Percentiles rank a stretch among this genome's conserved stretches.
These are phyloP conservation scores for Ibidorhyncha struthersii DNA, from an alignment of 2,113 vertebrate species.

Conservation along the genomic window DNA sequence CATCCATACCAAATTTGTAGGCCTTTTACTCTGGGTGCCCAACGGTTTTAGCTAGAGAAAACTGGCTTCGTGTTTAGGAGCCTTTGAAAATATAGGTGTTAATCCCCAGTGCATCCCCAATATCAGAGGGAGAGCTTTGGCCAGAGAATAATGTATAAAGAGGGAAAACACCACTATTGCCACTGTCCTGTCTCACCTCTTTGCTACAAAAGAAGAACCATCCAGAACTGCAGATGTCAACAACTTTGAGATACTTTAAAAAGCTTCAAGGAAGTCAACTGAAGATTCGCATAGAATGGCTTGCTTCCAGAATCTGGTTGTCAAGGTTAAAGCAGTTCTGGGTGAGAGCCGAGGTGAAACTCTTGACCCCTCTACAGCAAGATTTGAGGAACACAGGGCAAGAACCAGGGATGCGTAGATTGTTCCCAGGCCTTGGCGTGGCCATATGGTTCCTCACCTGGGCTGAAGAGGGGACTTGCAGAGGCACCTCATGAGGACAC, in stretches of 20 bases:
- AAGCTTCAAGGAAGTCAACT: neutral
- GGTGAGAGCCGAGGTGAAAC: neutral
- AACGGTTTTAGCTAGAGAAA: neutral
- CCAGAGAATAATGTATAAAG: neutral
- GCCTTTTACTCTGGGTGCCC: neutral
- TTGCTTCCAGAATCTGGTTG: neutral
- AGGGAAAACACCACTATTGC: accelerated
- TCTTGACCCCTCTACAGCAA: neutral
- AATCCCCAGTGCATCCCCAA: accelerated
- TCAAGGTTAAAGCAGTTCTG: neutral
- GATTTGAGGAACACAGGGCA: neutral
- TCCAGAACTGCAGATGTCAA: neutral
- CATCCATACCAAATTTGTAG: neutral
- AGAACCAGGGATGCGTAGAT: accelerated
- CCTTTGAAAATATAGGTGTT: neutral
- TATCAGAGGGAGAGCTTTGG: neutral
- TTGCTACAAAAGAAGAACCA: neutral
- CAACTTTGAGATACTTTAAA: neutral
- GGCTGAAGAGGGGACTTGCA: neutral
- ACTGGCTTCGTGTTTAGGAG: accelerated
- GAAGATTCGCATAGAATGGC: accelerated
- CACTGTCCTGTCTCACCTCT: neutral
- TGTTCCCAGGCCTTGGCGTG: neutral
- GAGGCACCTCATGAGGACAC: neutral
- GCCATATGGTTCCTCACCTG: neutral